phyloP scores from a whole-genome alignment of 2,113 vertebrate genomes.

The Seriola rivoliana region DNA sequence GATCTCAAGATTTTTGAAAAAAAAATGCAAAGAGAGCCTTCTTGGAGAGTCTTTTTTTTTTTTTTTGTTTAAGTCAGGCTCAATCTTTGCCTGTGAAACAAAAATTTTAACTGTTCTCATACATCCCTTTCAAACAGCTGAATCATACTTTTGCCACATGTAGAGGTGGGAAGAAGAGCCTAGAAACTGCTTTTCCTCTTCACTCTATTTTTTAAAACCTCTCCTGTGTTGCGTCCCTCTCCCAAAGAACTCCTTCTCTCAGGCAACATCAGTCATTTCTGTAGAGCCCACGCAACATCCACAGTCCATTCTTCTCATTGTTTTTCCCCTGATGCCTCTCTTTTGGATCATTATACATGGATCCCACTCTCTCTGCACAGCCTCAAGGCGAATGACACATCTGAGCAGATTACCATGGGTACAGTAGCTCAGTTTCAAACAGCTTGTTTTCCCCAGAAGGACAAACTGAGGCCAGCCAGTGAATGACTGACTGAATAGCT shows the following conservation, averaged over 20 bases:
- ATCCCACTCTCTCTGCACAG: conserved; percentile 60
- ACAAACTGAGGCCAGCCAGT: conserved; percentile 6
- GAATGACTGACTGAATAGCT: not conserved
- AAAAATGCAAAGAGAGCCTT: conserved; percentile 8
- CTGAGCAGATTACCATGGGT: conserved; percentile 40
- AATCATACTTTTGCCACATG: conserved; percentile 41
- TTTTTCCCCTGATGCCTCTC: conserved; percentile 42
- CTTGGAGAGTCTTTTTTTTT: not conserved
- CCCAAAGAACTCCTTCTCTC: conserved; percentile 35
- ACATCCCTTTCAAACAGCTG: conserved; percentile 26
- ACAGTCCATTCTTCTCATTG: conserved; percentile 50
- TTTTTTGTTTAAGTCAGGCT: not conserved
- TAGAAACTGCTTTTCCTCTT: conserved; percentile 32
- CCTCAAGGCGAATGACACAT: conserved; percentile 60
- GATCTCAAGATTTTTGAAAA: conserved; percentile 27
- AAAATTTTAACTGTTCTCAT: conserved; percentile 25
- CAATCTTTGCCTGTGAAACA: conserved; percentile 21
- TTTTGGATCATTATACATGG: conserved; percentile 54
- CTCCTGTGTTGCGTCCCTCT: conserved; percentile 25
- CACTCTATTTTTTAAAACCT: not conserved
- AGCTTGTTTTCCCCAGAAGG: conserved; percentile 22
- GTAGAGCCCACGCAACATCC: conserved; percentile 64
- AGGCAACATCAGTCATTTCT: conserved; percentile 56
- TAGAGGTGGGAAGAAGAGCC: conserved; percentile 53
- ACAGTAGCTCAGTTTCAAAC: conserved; percentile 24